Base-by-base conservation (phyloP, 2,888 invertebrate genomes). In the Branchellion lobata region DNA sequence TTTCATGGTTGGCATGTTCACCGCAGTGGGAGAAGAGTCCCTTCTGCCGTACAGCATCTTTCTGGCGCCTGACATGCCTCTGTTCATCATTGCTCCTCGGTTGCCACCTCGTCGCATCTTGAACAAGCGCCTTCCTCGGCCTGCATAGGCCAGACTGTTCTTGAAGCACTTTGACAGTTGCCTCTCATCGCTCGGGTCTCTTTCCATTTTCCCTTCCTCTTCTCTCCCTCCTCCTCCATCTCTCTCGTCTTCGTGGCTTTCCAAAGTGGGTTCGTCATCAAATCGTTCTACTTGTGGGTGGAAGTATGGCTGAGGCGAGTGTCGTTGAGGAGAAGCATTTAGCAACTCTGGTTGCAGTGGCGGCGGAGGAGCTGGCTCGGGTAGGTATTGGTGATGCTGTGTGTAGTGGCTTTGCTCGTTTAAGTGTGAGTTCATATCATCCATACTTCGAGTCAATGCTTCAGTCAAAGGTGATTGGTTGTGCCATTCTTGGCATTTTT, bases 121-220 rank as follows among this genome's bases (percentile, higher is more conserved):
- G 33, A 77, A 65, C 31, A 77, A 31, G 31, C 77, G 57, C 33
- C 77, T 57, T 21, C 77, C 65, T n/a, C 57, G 31, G 24, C 77
- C 65, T 18, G 77, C 77, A 24, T 77, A 77, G n/a, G 77, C 77
- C n/a, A 77, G 40, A 31, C 61, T 77, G 77, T 36, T 77, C 40
- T 77, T 77, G 77, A 77, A 77, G 21, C 77, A 77, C 24, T 53
- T 77, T 33, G 77, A 77, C 11, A 77, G 29, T 36, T 77, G 65
- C 18, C 33, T 34, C 1, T 77, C 65, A n/a, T 57, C 61, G n/a
- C 5, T 24, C 3, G n/a, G 61, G 61, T 57, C 61, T 18, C 61
- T n/a, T 57, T 57, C 61, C 3, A 24, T 5, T 3, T 3, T 5
- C 5, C 61, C 61, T 57, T 57, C 61, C 3, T 8, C 61, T 18